Evolutionary conservation across 2,113 vertebrate species (phyloP).

Genomic region (Fulmarus glacialis): DNA sequence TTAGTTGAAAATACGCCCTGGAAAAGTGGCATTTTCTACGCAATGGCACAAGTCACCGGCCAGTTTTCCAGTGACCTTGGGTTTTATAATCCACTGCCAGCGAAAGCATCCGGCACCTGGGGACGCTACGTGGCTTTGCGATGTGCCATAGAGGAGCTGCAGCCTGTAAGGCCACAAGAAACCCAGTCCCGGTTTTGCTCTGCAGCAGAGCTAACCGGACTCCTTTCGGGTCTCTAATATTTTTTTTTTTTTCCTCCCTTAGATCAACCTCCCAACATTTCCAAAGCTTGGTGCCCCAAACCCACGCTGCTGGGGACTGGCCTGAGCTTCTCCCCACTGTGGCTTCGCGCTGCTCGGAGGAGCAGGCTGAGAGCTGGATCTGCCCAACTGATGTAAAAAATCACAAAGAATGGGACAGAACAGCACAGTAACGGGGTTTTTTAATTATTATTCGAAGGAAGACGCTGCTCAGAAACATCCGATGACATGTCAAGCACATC

Average conservation of each 20-base stretch:
- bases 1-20: neutral
- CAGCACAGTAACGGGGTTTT: neutral
- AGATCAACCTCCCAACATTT: neutral
- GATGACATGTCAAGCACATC: neutral
- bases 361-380: neutral
- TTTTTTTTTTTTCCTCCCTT: neutral
- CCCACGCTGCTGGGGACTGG: accelerated
- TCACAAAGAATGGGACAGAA: neutral
- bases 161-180: neutral
- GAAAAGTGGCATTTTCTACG: neutral
- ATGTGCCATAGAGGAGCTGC: neutral
- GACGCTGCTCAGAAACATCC: neutral
- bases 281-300: neutral
- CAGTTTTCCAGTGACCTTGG: neutral
- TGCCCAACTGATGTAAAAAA: neutral
- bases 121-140: neutral
- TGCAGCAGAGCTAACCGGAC: neutral
- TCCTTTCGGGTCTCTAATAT: neutral
- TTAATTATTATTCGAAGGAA: neutral
- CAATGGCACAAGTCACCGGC: neutral
- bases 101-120: neutral
- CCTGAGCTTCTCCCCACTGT: neutral
- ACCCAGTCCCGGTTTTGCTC: neutral
- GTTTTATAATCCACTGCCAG: neutral
- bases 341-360: neutral